Conservation (phyloP, 2,113 vertebrate genomes). For the Tachysurus vachellii region DNA sequence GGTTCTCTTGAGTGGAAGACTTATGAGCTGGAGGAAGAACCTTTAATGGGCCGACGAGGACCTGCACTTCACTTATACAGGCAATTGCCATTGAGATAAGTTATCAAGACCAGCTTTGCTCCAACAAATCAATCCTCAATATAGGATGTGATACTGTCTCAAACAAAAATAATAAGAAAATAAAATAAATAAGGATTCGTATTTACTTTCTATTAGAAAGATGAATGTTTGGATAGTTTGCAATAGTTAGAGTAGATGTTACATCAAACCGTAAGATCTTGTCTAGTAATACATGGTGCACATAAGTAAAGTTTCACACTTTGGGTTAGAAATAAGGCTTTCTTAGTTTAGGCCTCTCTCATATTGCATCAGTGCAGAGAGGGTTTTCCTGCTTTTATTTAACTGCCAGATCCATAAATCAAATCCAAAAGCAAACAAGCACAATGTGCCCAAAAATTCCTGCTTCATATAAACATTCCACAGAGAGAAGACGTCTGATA, state of each 20-base stretch:
- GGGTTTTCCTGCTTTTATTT: slow-evolving; percentile 63
- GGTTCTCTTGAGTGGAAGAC: slow-evolving; percentile 42
- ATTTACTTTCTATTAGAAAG: background rate
- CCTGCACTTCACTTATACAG: slow-evolving; percentile 39
- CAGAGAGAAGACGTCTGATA: slow-evolving; percentile 64
- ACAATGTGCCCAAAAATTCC: slow-evolving; percentile 61
- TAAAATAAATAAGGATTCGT: background rate
- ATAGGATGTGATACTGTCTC: slow-evolving; percentile 22
- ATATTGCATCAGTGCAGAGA: slow-evolving; percentile 48
- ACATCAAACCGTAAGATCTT: background rate
- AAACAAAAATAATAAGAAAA: background rate
- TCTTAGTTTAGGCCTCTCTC: slow-evolving; percentile 8
- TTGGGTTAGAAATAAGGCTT: slow-evolving; percentile 32
- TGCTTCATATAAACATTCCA: slow-evolving; percentile 71
- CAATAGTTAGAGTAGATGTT: background rate
- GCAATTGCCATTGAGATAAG: slow-evolving; percentile 37
- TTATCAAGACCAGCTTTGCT: slow-evolving; percentile 31
- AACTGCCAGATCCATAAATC: slow-evolving; percentile 63
- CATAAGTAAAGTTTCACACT: background rate
- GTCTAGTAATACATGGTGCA: background rate
- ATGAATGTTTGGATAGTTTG: background rate
- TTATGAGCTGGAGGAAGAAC: slow-evolving; percentile 42
- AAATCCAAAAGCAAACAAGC: slow-evolving; percentile 66
- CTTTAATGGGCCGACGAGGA: slow-evolving; percentile 41
- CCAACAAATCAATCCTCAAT: background rate